A percentile compares a stretch with the other conserved stretches of the same genome.
These are phyloP conservation scores for Coronaproctus castanopsis DNA, from an alignment of 2,888 invertebrate genomes.

Conservation along the genomic window DNA sequence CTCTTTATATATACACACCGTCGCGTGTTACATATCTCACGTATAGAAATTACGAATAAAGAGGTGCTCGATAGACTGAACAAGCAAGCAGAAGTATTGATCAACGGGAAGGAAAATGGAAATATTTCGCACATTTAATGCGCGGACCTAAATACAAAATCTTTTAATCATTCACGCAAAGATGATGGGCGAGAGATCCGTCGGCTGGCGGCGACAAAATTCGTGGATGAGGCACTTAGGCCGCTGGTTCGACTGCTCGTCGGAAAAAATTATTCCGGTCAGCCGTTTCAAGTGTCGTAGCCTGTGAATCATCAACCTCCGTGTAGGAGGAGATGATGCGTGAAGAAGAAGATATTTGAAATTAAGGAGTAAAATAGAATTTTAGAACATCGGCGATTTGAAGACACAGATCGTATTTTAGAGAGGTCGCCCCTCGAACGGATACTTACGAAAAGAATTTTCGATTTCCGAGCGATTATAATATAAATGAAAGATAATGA, in stretches of 20 bases:
- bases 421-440: too few species aligned
- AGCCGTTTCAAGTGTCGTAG: background rate
- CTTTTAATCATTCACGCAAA: background rate
- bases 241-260: background rate
- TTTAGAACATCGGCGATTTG: too few species aligned
- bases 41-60: background rate
- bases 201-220: background rate
- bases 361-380: too few species aligned
- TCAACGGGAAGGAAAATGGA: background rate
- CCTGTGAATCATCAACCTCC: background rate
- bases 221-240: background rate
- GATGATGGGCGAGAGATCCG: background rate
- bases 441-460: too few species aligned
- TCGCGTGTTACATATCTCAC: background rate
- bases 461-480: too few species aligned
- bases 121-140: too few species aligned
- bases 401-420: too few species aligned
- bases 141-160: background rate
- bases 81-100: background rate
- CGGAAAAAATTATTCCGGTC: background rate
- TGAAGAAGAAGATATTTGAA: background rate
- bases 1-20: background rate
- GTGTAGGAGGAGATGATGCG: background rate
- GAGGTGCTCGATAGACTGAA: background rate
- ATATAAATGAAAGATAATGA: too few species aligned